phyloP scores from a whole-genome alignment of 2,888 invertebrate genomes.

The Abrostola tripartita region DNA sequence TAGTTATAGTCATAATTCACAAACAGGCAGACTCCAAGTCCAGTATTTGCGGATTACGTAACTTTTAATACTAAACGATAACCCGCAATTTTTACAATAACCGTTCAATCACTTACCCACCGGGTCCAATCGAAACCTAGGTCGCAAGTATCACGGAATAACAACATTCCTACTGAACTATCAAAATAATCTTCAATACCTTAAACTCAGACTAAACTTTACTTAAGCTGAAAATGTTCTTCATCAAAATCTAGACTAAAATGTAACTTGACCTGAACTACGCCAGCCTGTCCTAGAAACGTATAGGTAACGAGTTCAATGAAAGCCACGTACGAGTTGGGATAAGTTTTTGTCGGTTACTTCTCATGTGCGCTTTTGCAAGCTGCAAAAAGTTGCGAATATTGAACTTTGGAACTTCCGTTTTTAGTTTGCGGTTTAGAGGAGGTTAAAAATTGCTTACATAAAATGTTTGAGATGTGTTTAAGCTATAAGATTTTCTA shows the following conservation, averaged over 20 bases:
- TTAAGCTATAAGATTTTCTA: no score
- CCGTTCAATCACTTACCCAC: no score
- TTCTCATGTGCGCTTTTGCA: constrained; percentile 26
- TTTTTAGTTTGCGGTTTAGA: neutral
- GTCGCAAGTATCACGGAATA: no score
- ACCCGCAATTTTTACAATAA: no score
- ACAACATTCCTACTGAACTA: no score
- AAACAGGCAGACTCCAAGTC: no score
- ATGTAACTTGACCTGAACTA: constrained; percentile 19
- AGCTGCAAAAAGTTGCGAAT: constrained; percentile 32
- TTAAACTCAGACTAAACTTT: neutral
- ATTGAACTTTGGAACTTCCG: constrained; percentile 23
- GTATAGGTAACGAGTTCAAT: constrained; percentile 45
- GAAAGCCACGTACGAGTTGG: constrained; percentile 33
- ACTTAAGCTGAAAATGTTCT: constrained; percentile 6
- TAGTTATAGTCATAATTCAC: no score
- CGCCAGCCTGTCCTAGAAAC: constrained; percentile 16
- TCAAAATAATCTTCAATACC: no score
- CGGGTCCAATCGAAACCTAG: no score
- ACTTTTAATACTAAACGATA: no score
- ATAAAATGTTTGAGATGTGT: neutral
- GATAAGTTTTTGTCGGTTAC: constrained; percentile 41
- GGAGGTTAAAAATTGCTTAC: neutral
- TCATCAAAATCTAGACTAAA: neutral
- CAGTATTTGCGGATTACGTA: no score